Evolutionary conservation across 2,113 vertebrate genomes (phyloP).

Genomic region (Thomomys bottae): DNA sequence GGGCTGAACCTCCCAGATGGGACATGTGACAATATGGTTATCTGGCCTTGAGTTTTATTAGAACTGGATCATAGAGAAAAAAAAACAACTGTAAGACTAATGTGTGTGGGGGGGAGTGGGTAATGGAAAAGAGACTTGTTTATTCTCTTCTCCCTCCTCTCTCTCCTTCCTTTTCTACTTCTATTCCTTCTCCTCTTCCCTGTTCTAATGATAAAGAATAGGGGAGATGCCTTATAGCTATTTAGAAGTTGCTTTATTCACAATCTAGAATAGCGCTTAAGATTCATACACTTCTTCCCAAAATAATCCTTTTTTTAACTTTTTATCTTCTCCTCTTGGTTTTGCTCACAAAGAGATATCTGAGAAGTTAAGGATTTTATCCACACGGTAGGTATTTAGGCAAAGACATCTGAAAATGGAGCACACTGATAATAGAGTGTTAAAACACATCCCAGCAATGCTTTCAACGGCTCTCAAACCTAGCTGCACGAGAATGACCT

Average conservation of each 20-base stretch:
- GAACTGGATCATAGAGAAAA: conserved; percentile 16
- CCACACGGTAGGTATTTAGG: neutral
- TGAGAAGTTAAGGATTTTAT: neutral
- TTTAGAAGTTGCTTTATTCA: neutral
- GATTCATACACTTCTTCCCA: neutral
- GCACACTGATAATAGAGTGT: neutral
- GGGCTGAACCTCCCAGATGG: neutral
- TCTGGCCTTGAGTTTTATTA: conserved; percentile 19
- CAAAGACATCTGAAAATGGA: neutral
- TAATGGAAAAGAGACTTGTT: neutral
- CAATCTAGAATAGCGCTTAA: neutral
- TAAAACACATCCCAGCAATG: neutral
- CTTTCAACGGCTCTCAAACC: neutral
- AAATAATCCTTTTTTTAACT: neutral
- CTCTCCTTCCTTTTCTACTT: neutral
- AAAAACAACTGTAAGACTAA: neutral
- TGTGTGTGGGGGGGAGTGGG: neutral
- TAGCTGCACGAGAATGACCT: neutral
- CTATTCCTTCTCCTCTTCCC: neutral
- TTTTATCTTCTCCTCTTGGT: neutral
- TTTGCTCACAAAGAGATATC: neutral
- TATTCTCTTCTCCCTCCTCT: neutral
- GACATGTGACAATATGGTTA: neutral
- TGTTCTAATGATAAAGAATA: too few relatives aligned
- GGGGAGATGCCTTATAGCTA: neutral